phyloP scores from a whole-genome alignment of 2,113 vertebrate genomes.

The Uropsilus gracilis region DNA sequence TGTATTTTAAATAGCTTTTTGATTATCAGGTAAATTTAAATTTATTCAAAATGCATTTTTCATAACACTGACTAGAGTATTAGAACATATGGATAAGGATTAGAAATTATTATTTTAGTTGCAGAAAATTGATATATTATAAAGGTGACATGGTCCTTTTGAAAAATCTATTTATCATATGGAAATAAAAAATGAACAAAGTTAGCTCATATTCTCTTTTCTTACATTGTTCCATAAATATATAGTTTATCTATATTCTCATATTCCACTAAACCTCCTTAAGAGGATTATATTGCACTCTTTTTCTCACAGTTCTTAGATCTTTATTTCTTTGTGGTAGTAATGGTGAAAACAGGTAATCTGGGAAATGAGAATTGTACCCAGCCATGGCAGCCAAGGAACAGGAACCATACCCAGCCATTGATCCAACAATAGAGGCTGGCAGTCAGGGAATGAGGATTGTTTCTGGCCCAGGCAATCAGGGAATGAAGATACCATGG shows the following conservation, averaged over 20 bases:
- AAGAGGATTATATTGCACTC: background rate
- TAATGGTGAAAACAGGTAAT: too few relatives aligned
- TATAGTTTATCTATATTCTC: background rate
- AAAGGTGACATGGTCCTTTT: background rate
- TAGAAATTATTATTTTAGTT: conserved; percentile 26
- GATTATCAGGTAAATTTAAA: background rate
- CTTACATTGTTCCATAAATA: background rate
- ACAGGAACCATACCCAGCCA: too few relatives aligned
- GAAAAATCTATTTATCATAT: background rate
- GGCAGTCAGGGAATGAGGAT: too few relatives aligned
- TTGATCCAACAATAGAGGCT: too few relatives aligned
- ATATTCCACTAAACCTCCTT: background rate
- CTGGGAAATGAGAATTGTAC: too few relatives aligned
- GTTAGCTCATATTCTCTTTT: background rate
- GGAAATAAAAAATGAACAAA: background rate
- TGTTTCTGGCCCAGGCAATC: too few relatives aligned
- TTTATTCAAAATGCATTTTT: background rate
- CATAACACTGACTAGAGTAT: background rate
- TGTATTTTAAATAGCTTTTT: background rate
- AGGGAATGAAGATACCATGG: too few relatives aligned
- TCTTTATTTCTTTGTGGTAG: background rate
- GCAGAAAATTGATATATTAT: background rate
- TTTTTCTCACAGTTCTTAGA: background rate
- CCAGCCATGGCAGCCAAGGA: too few relatives aligned
- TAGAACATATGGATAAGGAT: background rate